Base-by-base conservation (phyloP, 2,888 invertebrate species). In the Mythimna impura region DNA sequence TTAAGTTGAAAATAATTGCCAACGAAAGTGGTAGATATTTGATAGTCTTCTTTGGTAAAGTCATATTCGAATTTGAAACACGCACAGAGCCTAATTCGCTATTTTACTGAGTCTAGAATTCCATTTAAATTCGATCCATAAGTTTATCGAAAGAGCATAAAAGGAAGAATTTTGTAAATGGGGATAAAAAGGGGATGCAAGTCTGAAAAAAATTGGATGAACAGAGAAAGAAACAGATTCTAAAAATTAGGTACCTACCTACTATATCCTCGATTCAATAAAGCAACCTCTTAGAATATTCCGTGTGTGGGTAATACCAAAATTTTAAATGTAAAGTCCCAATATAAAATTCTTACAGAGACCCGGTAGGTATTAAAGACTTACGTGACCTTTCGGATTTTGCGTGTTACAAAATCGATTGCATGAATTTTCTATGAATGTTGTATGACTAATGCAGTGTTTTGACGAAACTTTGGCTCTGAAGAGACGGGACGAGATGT, bases 1-100 rank as follows among this genome's bases (percentile, higher is more conserved):
- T 12, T 67, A 67, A 74, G 61, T 58, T 43, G 14, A 63, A 69
- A 69, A 75, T 78, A 80, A 78, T 80, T 58, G 57, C 17, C 8
- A 30, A 22, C 47, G 3, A 14, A 68, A 68, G 12, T 61, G 47
- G 36, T 4, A n/a, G n/a, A n/a, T n/a, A 20, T 76, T 61, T 58
- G 10, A 40, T 58, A 50, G 61, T 36, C 4, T 60, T 60, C 36
- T 60, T n/a, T 12, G 25, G 30, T 30, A 4, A 58, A 2, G 20
- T 52, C 9, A n/a, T 20, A 52, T 52, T 52, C n/a, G 50, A 52
- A 52, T 52, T 52, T n/a, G 20, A 50, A 20, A 5, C 57, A 58
- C 10, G 0, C 34, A 20, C 20, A 43, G 14, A 34, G 34, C 58
- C 5, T 10, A 1, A 9, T 58, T 58, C 10, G 20, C 34, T 57